These are phyloP conservation scores for Threskiornis aethiopicus DNA, from an alignment of 2,797 vertebrate species.

Conservation along the genomic window DNA sequence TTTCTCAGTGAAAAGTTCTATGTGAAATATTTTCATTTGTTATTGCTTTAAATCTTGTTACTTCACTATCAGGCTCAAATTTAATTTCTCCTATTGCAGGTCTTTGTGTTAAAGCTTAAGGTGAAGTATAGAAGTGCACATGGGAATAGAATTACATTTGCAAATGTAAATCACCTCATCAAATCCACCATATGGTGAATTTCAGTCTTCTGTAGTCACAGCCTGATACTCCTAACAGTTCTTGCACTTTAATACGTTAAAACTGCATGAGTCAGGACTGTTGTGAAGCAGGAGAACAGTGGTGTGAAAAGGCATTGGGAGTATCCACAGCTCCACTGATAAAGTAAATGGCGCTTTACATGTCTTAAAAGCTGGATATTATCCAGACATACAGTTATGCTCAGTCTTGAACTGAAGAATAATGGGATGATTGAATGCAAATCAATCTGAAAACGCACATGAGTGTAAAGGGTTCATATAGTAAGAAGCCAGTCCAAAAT, in stretches of 20 bases:
- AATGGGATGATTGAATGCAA: background rate
- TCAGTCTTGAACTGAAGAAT: background rate
- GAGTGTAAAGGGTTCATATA: background rate
- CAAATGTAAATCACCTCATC: background rate
- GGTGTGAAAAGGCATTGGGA: background rate
- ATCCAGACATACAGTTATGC: background rate
- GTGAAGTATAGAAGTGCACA: background rate
- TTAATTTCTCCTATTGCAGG: background rate
- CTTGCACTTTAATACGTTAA: background rate
- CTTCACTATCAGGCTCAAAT: background rate
- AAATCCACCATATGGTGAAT: constrained; percentile 12
- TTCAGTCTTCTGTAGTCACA: background rate
- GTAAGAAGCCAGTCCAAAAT: background rate
- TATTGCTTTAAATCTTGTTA: background rate
- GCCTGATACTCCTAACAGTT: background rate
- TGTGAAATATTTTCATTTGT: background rate
- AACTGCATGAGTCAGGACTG: background rate
- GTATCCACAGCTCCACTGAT: background rate
- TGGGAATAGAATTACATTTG: background rate
- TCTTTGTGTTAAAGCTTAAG: background rate
- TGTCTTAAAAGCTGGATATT: background rate
- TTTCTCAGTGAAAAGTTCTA: background rate
- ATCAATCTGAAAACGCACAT: background rate
- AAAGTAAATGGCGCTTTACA: background rate
- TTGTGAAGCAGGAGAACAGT: background rate